Percentiles rank a stretch among this genome's conserved stretches.
phyloP scores from a whole-genome alignment of 2,797 vertebrate genomes.

The Cyclura pinguis region DNA sequence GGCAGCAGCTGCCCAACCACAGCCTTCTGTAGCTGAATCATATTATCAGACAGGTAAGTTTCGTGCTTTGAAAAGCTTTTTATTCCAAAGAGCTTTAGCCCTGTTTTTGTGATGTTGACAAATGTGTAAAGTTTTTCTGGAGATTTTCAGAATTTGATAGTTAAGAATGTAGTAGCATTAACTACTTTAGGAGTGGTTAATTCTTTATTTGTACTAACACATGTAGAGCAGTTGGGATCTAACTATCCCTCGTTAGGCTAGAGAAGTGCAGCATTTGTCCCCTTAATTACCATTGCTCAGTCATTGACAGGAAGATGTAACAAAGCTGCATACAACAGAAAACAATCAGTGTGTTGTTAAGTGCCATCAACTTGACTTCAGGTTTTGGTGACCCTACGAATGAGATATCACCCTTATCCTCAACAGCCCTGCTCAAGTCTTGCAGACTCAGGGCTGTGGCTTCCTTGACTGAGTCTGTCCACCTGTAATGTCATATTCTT shows the following conservation, averaged over 20 bases:
- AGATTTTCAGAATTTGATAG: not conserved
- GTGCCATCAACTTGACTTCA: not conserved
- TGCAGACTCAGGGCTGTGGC: too few relatives aligned
- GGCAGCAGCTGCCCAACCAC: constrained; percentile 90
- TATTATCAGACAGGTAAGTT: constrained; percentile 95
- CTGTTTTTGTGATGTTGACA: not conserved
- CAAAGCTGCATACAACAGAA: not conserved
- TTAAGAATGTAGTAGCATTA: not conserved
- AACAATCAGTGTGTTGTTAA: not conserved
- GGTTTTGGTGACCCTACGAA: too few relatives aligned
- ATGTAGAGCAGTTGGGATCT: not conserved
- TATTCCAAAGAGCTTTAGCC: not conserved
- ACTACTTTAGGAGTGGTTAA: not conserved
- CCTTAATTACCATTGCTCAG: not conserved
- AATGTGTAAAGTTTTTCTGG: not conserved
- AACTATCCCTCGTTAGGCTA: not conserved
- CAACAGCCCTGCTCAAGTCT: too few relatives aligned
- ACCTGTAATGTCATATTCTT: not conserved
- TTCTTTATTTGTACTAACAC: not conserved
- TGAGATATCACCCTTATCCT: too few relatives aligned
- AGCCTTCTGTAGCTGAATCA: constrained; percentile 93
- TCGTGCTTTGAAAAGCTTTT: not conserved
- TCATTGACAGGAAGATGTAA: not conserved
- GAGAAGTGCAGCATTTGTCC: not conserved
- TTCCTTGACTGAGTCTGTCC: too few relatives aligned